A percentile compares a stretch with the other conserved stretches of the same genome.
phyloP scores from a whole-genome alignment of 2,888 invertebrate species.

The Diplolepis rosae region DNA sequence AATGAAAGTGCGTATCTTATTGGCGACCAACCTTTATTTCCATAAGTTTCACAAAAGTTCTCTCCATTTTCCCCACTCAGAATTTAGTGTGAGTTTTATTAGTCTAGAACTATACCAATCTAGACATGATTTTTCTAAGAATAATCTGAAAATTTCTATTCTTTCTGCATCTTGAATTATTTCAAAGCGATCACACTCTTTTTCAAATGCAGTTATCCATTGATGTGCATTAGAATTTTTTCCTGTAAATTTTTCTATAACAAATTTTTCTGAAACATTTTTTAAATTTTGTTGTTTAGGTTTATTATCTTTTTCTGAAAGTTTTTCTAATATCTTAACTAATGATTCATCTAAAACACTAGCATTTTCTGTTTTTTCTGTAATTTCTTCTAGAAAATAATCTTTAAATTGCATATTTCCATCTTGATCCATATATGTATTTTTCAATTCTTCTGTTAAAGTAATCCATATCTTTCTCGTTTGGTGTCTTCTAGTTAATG shows the following conservation, averaged over 20 bases:
- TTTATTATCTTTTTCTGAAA: no score
- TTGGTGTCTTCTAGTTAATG: constrained; percentile 47
- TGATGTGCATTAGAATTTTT: constrained; percentile 48
- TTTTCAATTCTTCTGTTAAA: constrained; percentile 40
- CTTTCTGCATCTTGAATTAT: constrained; percentile 46
- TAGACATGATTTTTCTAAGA: constrained; percentile 47
- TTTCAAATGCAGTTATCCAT: constrained; percentile 53
- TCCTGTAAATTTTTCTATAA: constrained; percentile 49
- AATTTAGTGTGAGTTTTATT: no score
- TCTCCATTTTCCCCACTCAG: constrained; percentile 41
- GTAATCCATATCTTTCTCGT: constrained; percentile 48
- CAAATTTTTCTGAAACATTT: constrained; percentile 38
- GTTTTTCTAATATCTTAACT: no score
- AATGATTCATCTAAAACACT: no score
- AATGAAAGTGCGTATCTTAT: constrained; percentile 41
- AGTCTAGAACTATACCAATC: constrained; percentile 49
- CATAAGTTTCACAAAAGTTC: constrained; percentile 42
- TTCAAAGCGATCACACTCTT: constrained; percentile 51
- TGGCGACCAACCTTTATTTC: constrained; percentile 45
- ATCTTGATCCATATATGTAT: constrained; percentile 44
- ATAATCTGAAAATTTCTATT: constrained; percentile 51
- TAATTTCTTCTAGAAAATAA: constrained; percentile 34
- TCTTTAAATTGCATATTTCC: constrained; percentile 46
- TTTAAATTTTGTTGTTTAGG: no score
- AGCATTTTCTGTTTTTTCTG: constrained; percentile 24